A percentile compares a stretch with the other conserved stretches of the same genome.
Conservation (phyloP, 2,797 vertebrate species). For the Pangasius djambal region DNA sequence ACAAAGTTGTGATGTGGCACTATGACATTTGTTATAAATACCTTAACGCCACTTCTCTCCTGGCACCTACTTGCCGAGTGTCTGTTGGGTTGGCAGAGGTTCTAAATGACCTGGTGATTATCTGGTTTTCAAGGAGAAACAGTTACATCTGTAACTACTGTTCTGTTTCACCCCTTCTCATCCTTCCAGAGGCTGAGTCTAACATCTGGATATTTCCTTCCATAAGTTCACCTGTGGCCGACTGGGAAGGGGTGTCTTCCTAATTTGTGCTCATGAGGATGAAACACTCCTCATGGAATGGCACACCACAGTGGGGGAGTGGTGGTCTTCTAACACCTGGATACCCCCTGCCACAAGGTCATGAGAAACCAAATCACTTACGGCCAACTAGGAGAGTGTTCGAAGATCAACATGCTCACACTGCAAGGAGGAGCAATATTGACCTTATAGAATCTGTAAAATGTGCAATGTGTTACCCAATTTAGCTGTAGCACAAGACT, state of each 20-base stretch:
- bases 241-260: background rate
- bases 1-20: background rate
- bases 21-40: background rate
- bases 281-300: background rate
- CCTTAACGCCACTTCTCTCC: background rate
- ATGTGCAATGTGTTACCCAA: background rate
- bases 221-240: background rate
- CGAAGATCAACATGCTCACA: background rate
- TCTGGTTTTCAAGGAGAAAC: background rate
- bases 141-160: background rate
- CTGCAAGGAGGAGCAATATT: background rate
- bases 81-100: no score
- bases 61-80: background rate
- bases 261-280: background rate
- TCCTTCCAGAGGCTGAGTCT: background rate
- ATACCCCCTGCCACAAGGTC: background rate
- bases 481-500: background rate
- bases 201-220: background rate
- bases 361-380: background rate
- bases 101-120: background rate
- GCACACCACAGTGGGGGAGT: background rate
- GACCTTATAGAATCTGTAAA: no score
- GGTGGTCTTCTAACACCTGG: background rate
- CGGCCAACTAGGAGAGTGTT: background rate
- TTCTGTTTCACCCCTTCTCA: background rate